Percentiles rank a stretch among this genome's conserved stretches.
Conservation (phyloP, 2,797 vertebrate species). For the Crossoptilon crossoptilon region DNA sequence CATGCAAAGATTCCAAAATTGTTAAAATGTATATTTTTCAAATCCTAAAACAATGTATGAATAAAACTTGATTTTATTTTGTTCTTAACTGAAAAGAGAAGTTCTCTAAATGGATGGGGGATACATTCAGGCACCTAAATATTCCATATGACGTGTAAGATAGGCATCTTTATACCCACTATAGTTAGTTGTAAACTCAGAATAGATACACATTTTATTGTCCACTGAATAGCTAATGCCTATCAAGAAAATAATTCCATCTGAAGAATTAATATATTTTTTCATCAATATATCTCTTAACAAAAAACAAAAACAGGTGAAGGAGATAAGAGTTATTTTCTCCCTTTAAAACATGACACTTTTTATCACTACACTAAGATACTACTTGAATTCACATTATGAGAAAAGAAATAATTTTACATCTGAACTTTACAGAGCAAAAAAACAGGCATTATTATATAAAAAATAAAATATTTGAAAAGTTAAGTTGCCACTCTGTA, state of each 20-base stretch:
- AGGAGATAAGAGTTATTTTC: not conserved
- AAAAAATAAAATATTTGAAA: not conserved
- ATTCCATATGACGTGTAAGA: not conserved
- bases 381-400: not conserved
- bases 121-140: not conserved
- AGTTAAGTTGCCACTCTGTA: not conserved
- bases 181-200: not conserved
- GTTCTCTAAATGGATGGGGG: not conserved
- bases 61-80: not conserved
- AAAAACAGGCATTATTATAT: not conserved
- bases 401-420: not conserved
- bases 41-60: not conserved
- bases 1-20: not conserved
- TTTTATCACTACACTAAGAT: not conserved
- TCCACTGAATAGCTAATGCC: not conserved
- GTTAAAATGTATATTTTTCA: not conserved
- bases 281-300: not conserved
- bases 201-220: not conserved
- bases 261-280: not conserved
- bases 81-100: not conserved
- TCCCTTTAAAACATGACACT: not conserved
- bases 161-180: not conserved
- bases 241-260: not conserved
- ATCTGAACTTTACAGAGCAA: not conserved
- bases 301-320: not conserved